A percentile compares a stretch with the other conserved stretches of the same genome.
Conservation (phyloP, 2,113 vertebrate genomes). For the Aegotheles bennettii region DNA sequence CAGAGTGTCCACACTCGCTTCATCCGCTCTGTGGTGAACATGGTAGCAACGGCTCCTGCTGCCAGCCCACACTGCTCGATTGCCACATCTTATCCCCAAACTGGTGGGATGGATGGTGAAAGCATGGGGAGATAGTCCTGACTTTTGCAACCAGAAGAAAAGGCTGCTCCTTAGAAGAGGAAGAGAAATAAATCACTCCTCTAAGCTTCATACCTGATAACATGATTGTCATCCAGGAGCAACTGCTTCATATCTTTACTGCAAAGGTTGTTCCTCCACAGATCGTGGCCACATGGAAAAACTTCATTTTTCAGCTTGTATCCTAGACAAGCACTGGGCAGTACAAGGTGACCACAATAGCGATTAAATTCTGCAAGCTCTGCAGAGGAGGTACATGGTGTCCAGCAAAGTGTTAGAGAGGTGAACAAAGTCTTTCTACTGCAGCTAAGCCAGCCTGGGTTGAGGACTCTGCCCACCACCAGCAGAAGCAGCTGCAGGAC, state of each 20-base stretch:
- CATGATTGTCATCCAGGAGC: not conserved
- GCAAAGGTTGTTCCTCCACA: not conserved
- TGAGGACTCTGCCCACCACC: not conserved
- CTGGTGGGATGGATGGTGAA: not conserved
- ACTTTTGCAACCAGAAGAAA: not conserved
- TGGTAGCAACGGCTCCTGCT: not conserved
- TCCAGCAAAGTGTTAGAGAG: not conserved
- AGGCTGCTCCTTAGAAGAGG: not conserved
- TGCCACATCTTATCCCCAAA: not conserved
- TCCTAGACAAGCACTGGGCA: not conserved
- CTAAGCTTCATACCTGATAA: not conserved
- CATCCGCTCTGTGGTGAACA: rapidly evolving
- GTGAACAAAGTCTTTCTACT: not conserved
- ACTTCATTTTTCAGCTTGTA: not conserved
- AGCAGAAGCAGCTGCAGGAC: not conserved
- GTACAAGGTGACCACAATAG: not conserved
- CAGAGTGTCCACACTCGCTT: not conserved
- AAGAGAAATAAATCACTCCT: not conserved
- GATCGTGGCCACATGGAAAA: not conserved
- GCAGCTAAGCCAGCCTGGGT: not conserved
- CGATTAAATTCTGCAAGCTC: not conserved
- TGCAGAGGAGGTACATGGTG: not conserved
- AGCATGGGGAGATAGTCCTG: not conserved
- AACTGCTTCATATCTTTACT: not conserved
- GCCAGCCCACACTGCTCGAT: not conserved